Base-by-base conservation (phyloP, 1,140 invertebrate species). In the Kradibia gibbosae region DNA sequence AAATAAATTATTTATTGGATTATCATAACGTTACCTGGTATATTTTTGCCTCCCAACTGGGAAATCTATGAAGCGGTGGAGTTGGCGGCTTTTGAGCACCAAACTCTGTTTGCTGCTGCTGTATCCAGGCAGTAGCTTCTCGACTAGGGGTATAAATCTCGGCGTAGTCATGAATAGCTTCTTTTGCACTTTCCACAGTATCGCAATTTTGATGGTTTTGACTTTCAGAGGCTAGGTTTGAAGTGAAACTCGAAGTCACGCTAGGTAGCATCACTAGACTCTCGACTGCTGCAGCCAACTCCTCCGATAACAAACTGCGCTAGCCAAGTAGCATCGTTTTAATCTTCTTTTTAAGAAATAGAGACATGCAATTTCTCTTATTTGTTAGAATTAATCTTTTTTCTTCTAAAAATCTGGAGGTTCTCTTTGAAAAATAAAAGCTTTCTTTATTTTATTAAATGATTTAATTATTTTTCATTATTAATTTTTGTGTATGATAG, bases 31-130 rank as follows among this genome's bases (percentile, higher is more conserved):
- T 72, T 17, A 95, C 94, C 92, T 96, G 95, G 89, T 98, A 98
- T 85, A 98, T 98, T 90, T 97, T 95, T n/a, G 97, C 96, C 90
- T 98, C 97, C 97, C 97, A 97, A 84, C 96, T 97, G 3, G 96
- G 96, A 88, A 97, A 97, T 86, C 95, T 93, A 87, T 98, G 97
- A 57, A 98, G 88, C 0, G 97, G 97, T 31, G 97, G 97, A 0
- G 97, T 98, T 0, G 97, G 97, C 1, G 97, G 96, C 83, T 95
- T 93, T 7, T 91, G 82, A 0, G 88, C 80, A 87, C 80, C 31
- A 50, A 77, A 4, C 22, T 82, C 75, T 0, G 36, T 25, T 2
- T 45, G 48, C 15, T 72, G 62, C n/a, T 60, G 53, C 70, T 86
- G 22, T 89, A 92, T 65, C 83, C 88, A 88, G 70, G 88, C 90